Percentiles rank a stretch among this genome's conserved stretches.
These are phyloP conservation scores for Muscidifurax raptorellus DNA, from an alignment of 1,140 invertebrate species.

Conservation along the genomic window DNA sequence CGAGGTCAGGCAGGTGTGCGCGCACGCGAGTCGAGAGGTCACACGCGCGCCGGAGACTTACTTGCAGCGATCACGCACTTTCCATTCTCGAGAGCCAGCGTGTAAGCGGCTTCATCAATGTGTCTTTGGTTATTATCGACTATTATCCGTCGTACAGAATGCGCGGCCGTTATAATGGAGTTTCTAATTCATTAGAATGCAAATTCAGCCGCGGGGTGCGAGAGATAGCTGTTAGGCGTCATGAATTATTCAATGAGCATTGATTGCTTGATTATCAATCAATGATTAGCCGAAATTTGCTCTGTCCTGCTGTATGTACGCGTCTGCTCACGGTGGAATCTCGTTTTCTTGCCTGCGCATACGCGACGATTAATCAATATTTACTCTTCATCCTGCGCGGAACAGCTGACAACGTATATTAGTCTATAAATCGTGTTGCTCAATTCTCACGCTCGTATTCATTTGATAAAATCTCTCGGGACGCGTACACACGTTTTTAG, in stretches of 20 bases:
- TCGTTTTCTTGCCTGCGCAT: not conserved
- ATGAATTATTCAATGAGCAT: constrained; percentile 23
- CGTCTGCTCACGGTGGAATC: not conserved
- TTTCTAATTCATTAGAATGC: constrained; percentile 25
- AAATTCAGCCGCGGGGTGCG: not conserved
- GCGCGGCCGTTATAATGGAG: not conserved
- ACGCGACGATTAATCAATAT: not conserved
- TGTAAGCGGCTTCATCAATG: constrained; percentile 6
- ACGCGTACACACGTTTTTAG: not conserved
- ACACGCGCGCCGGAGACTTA: constrained; percentile 55
- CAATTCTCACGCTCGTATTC: not conserved
- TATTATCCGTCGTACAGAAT: not conserved
- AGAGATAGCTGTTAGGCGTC: not conserved
- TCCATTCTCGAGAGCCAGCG: not conserved
- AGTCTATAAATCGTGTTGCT: too few relatives aligned
- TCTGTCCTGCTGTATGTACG: not conserved
- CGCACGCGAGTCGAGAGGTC: constrained; percentile 62
- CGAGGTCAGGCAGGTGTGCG: constrained; percentile 71
- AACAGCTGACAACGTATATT: not conserved
- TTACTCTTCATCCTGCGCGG: not conserved
- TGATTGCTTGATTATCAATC: constrained; percentile 39
- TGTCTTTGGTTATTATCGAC: not conserved
- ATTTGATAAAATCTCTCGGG: not conserved
- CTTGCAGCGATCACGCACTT: constrained; percentile 58
- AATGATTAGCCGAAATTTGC: not conserved